Percentiles rank a stretch among this genome's conserved stretches.
Conservation (phyloP, 2,888 invertebrate species). For the Incurvaria masculella region DNA sequence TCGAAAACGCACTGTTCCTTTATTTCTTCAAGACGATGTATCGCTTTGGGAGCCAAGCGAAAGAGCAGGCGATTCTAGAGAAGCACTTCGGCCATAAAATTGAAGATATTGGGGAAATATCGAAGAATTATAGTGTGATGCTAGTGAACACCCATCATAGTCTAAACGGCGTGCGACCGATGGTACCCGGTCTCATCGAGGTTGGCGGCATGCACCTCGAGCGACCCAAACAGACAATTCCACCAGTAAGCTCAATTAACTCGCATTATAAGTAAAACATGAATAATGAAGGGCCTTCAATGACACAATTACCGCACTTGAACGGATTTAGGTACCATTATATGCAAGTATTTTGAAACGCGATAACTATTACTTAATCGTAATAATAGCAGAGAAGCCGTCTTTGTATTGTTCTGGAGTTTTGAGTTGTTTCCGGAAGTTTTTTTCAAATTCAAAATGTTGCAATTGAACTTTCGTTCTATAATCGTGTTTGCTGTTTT, state of each 20-base stretch:
- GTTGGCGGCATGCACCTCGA: slow-evolving; percentile 61
- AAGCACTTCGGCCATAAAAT: slow-evolving; percentile 43
- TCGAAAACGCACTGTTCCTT: slow-evolving; percentile 33
- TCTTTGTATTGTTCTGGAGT: too few species aligned
- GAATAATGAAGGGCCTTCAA: too few species aligned
- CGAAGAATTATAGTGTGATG: slow-evolving; percentile 49
- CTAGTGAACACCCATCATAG: slow-evolving; percentile 61
- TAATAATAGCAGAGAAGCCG: too few species aligned
- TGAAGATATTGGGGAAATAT: slow-evolving; percentile 49
- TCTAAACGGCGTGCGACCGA: slow-evolving; percentile 54
- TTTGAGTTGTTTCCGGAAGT: too few species aligned
- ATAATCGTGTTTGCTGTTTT: slow-evolving; percentile 22
- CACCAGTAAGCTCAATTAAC: slow-evolving; percentile 42
- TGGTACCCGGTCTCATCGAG: slow-evolving; percentile 57
- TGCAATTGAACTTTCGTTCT: background rate
- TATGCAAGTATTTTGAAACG: too few species aligned
- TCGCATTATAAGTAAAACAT: too few species aligned
- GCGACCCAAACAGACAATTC: slow-evolving; percentile 34
- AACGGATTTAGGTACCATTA: too few species aligned
- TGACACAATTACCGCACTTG: too few species aligned
- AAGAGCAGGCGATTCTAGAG: slow-evolving; percentile 37
- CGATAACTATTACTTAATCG: too few species aligned
- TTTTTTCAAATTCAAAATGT: background rate
- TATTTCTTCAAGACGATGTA: slow-evolving; percentile 33
- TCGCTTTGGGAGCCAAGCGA: slow-evolving; percentile 28